phyloP scores from a whole-genome alignment of 2,888 invertebrate species.

The Lasioglossum figueresi region DNA sequence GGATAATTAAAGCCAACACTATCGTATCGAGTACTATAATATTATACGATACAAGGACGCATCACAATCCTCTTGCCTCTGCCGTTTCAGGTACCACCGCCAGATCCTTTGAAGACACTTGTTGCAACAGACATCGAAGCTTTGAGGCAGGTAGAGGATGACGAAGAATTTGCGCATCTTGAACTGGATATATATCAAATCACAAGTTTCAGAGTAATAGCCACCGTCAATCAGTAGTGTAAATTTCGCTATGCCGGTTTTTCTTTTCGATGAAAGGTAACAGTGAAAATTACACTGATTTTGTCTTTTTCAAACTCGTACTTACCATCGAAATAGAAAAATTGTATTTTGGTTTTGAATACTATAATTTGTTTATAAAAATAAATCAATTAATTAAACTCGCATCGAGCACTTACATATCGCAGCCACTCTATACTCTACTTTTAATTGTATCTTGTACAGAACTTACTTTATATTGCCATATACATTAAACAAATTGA shows the following conservation, averaged over 20 bases:
- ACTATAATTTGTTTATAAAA: background rate
- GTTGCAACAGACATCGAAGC: slow-evolving; percentile 38
- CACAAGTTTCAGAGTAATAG: slow-evolving; percentile 62
- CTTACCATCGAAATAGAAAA: background rate
- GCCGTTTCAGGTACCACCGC: slow-evolving; percentile 50
- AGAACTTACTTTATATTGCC: background rate
- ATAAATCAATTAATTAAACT: background rate
- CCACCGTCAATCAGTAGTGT: background rate
- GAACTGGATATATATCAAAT: slow-evolving; percentile 66
- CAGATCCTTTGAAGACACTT: slow-evolving; percentile 47
- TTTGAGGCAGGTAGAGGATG: slow-evolving; percentile 49
- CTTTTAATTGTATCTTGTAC: background rate
- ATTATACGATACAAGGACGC: background rate
- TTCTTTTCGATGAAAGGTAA: background rate
- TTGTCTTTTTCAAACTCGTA: background rate
- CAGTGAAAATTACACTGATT: too few species aligned
- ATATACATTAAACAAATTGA: background rate
- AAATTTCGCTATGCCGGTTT: background rate
- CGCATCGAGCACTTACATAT: background rate
- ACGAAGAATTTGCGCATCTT: slow-evolving; percentile 58
- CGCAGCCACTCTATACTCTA: background rate
- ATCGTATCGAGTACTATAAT: background rate
- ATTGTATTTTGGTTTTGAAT: background rate
- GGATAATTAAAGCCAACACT: slow-evolving; percentile 24
- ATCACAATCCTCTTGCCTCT: slow-evolving; percentile 37